Conservation (phyloP, 2,888 invertebrate species). For the Sialis fuliginosa region DNA sequence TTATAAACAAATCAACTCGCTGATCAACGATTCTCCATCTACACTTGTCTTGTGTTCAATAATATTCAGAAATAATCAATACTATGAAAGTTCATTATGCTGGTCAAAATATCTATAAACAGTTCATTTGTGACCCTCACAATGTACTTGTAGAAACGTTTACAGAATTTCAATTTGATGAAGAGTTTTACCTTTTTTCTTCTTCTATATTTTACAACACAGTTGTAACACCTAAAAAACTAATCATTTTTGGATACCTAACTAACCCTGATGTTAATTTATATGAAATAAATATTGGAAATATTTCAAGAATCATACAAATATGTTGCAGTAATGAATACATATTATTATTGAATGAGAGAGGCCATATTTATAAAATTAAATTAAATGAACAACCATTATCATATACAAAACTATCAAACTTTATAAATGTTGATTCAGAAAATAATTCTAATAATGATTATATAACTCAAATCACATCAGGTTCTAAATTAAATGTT, state of each 20-base stretch:
- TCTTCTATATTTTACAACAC: background rate
- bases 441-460: conserved; percentile 11
- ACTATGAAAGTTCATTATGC: conserved; percentile 22
- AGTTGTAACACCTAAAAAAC: background rate
- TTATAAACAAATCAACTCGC: no score
- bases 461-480: conserved; percentile 25
- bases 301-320: conserved; percentile 3
- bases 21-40: no score
- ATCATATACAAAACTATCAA: conserved; percentile 9
- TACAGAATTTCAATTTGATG: background rate
- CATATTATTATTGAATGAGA: conserved; percentile 15
- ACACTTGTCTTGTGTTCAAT: no score
- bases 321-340: conserved; percentile 15
- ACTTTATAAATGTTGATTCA: conserved; percentile 12
- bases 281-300: conserved; percentile 1
- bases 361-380: conserved; percentile 12
- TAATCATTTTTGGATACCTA: conserved; percentile 1
- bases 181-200: background rate
- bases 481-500: conserved; percentile 27
- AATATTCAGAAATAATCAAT: conserved; percentile 14
- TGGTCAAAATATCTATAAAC: conserved; percentile 25
- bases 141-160: background rate
- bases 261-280: background rate
- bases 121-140: conserved; percentile 12
- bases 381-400: conserved; percentile 14